These are phyloP conservation scores for Lagorchestes hirsutus DNA, from an alignment of 2,797 vertebrate species.

Conservation along the genomic window DNA sequence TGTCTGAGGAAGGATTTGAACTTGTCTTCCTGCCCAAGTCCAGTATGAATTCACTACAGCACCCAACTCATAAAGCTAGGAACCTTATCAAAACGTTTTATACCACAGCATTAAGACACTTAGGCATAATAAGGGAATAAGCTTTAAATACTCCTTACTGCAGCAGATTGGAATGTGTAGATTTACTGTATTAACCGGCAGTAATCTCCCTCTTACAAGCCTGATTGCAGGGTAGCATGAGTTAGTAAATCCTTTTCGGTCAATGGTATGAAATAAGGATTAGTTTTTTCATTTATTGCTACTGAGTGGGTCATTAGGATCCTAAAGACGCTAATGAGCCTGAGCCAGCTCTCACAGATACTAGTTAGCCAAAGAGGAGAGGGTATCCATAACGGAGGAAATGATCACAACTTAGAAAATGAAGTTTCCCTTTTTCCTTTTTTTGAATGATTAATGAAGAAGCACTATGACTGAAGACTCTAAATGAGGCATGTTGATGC, in stretches of 20 bases:
- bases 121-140: constrained; percentile 80
- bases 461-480: constrained; percentile 26
- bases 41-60: not conserved
- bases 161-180: constrained; percentile 84
- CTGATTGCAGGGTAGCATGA: constrained; percentile 81
- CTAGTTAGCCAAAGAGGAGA: constrained; percentile 65
- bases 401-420: constrained; percentile 67
- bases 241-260: constrained; percentile 82
- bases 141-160: constrained; percentile 81
- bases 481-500: constrained; percentile 77
- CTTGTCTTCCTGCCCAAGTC: not conserved
- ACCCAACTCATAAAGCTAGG: not conserved
- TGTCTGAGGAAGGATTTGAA: not conserved
- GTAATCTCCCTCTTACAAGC: constrained; percentile 76
- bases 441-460: constrained; percentile 65
- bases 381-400: constrained; percentile 67
- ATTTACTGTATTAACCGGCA: constrained; percentile 80
- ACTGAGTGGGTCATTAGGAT: constrained; percentile 83
- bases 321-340: constrained; percentile 83
- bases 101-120: constrained; percentile 70
- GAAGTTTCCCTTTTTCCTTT: constrained; percentile 57
- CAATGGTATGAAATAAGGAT: constrained; percentile 84
- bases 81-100: constrained; percentile 36
- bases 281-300: constrained; percentile 84
- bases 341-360: constrained; percentile 77